phyloP scores from a whole-genome alignment of 2,888 invertebrate species.

The Lepidocyrtinus sp. region DNA sequence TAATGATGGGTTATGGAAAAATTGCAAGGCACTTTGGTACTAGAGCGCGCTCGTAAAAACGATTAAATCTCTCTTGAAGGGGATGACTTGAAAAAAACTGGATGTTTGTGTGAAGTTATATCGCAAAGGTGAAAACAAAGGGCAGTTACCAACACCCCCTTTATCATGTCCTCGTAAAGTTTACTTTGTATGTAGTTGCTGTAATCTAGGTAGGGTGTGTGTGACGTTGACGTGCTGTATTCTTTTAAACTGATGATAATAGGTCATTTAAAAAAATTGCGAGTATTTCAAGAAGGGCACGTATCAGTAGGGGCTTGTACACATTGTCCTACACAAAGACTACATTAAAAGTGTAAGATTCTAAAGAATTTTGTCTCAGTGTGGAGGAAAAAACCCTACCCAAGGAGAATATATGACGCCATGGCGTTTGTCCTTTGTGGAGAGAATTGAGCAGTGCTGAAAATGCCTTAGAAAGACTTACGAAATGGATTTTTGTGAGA shows the following conservation, averaged over 20 bases:
- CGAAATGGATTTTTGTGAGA: conserved; percentile 11
- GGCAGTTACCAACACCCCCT: conserved; percentile 50
- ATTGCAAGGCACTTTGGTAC: conserved; percentile 45
- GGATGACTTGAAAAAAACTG: conserved; percentile 24
- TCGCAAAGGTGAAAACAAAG: conserved; percentile 58
- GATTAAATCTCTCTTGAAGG: conserved; percentile 50
- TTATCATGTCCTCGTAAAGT: conserved; percentile 16
- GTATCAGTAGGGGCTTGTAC: not conserved
- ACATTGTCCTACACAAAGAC: not conserved
- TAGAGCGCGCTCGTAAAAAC: conserved; percentile 43
- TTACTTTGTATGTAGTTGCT: not conserved
- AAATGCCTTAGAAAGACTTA: conserved; percentile 30
- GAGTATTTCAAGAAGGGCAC: not conserved
- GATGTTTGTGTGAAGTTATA: conserved; percentile 18
- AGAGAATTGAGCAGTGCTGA: conserved; percentile 3
- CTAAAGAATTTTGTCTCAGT: not conserved
- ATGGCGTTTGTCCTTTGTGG: conserved; percentile 8
- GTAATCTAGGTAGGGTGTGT: conserved; percentile 1
- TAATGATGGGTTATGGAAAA: conserved; percentile 57
- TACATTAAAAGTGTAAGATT: not conserved
- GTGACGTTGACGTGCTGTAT: not conserved
- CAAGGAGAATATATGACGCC: not conserved
- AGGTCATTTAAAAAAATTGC: not conserved
- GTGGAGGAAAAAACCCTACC: conserved; percentile 28
- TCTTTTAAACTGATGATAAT: conserved; percentile 11